Conservation (phyloP, 2,797 vertebrate species). For the Netta rufina region DNA sequence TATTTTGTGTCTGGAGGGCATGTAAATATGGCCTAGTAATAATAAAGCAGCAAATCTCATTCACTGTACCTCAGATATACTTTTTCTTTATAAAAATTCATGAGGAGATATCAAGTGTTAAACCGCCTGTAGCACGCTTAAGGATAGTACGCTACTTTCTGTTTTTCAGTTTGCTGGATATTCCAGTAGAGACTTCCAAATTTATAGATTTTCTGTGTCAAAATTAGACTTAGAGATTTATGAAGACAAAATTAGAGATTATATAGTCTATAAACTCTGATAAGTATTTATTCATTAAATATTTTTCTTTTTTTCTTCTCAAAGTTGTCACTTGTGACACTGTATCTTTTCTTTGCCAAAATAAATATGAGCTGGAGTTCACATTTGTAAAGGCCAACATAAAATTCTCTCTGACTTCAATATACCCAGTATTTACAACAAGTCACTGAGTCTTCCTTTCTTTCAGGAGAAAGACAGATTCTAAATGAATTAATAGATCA, state of each 20-base stretch:
- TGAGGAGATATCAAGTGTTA: background rate
- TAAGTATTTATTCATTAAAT: background rate
- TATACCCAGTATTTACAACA: background rate
- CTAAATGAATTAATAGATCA: background rate
- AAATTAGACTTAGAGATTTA: background rate
- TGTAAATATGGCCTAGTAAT: constrained; percentile 4
- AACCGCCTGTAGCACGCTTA: constrained; percentile 8
- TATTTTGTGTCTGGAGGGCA: background rate
- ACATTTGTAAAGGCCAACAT: background rate
- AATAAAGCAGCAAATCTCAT: constrained; percentile 9
- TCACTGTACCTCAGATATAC: background rate
- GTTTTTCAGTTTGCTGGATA: background rate
- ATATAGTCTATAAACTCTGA: background rate
- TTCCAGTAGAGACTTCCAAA: background rate
- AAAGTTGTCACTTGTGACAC: background rate
- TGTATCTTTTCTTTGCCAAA: background rate
- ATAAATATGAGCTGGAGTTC: background rate
- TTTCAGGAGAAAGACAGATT: background rate
- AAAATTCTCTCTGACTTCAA: background rate
- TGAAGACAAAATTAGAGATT: background rate
- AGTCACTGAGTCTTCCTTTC: background rate
- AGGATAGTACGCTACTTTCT: background rate
- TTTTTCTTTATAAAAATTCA: constrained; percentile 20
- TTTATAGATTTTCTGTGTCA: background rate
- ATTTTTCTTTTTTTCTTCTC: background rate